A percentile compares a stretch with the other conserved stretches of the same genome.
Evolutionary conservation across 37 sponge, comb jelly and placozoan genomes (phyloP).

Genomic region (Aphrocallistes beatrix): DNA sequence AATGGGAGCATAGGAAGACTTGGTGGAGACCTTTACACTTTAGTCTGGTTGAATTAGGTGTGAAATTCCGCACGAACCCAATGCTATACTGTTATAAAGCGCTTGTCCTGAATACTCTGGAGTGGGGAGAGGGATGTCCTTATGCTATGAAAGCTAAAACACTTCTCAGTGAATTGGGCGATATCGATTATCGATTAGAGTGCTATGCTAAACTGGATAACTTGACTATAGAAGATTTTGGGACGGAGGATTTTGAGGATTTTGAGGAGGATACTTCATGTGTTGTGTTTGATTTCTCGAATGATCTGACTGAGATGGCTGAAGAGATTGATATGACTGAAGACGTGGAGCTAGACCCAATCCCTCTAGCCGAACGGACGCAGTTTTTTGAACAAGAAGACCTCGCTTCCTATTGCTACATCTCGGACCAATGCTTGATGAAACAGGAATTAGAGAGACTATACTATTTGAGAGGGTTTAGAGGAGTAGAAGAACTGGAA

Average conservation of each 20-base stretch:
- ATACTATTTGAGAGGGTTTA: not conserved
- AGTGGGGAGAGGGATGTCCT: not conserved
- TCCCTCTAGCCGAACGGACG: not conserved
- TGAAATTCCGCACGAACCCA: not conserved
- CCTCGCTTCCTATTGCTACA: not conserved
- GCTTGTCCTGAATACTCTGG: not conserved
- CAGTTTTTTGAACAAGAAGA: not conserved
- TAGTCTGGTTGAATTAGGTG: not conserved
- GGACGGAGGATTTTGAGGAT: not conserved
- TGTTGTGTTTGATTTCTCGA: not conserved
- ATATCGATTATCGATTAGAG: not conserved
- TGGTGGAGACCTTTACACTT: not conserved
- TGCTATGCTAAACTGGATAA: not conserved
- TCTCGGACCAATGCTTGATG: not conserved
- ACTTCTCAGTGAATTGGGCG: not conserved
- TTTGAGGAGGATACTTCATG: not conserved
- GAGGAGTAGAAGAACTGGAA: too few species aligned
- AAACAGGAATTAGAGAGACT: not conserved
- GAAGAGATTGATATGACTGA: not conserved
- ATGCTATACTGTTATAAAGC: not conserved
- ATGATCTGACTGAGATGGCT: not conserved
- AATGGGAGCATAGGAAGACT: not conserved
- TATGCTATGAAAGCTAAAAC: not conserved
- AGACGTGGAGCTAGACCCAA: not conserved
- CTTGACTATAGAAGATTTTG: not conserved